phyloP scores from a whole-genome alignment of 92 coral and sea anemone genomes.

The Epizoanthus stellaris region DNA sequence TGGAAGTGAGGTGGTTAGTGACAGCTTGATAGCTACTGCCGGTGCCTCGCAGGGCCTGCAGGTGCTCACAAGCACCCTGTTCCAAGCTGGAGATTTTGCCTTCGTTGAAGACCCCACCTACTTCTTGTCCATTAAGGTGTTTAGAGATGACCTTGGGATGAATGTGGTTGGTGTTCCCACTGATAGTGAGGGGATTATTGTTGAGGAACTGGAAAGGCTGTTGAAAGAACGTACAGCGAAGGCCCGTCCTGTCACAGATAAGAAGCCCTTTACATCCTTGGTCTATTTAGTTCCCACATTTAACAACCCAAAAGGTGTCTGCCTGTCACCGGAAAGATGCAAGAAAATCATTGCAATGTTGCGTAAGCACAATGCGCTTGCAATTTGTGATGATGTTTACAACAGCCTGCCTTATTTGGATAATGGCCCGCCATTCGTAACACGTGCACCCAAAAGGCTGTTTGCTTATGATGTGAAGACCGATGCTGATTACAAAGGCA shows the following conservation, averaged over 20 bases:
- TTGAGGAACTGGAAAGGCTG: slow-evolving; percentile 80
- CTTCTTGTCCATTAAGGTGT: slow-evolving; percentile 64
- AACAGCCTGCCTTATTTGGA: slow-evolving; percentile 63
- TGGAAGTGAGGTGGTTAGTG: slow-evolving; percentile 59
- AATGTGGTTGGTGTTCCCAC: slow-evolving; percentile 77
- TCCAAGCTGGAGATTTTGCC: slow-evolving; percentile 75
- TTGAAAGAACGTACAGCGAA: slow-evolving; percentile 62
- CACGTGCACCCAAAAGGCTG: slow-evolving; percentile 66
- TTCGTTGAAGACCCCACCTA: slow-evolving; percentile 96
- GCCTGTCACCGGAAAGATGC: slow-evolving; percentile 72
- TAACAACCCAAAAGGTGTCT: slow-evolving; percentile 84
- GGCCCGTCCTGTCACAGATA: slow-evolving; percentile 49
- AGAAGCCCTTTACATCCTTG: slow-evolving; percentile 75
- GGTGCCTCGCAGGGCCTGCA: slow-evolving; percentile 89
- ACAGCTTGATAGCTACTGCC: slow-evolving; percentile 75
- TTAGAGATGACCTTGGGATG: slow-evolving; percentile 67
- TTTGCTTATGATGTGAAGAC: slow-evolving; percentile 80
- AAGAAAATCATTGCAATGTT: slow-evolving; percentile 72
- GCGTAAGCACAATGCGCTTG: slow-evolving; percentile 84
- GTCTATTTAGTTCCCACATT: slow-evolving; percentile 89
- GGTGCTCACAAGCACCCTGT: slow-evolving; percentile 48
- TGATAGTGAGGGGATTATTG: slow-evolving; percentile 77
- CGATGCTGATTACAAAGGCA: slow-evolving; percentile 90
- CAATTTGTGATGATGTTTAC: slow-evolving; percentile 97
- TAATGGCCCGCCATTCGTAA: slow-evolving; percentile 49